Evolutionary conservation across 2,113 vertebrate species (phyloP).

Genomic region (Castor canadensis): DNA sequence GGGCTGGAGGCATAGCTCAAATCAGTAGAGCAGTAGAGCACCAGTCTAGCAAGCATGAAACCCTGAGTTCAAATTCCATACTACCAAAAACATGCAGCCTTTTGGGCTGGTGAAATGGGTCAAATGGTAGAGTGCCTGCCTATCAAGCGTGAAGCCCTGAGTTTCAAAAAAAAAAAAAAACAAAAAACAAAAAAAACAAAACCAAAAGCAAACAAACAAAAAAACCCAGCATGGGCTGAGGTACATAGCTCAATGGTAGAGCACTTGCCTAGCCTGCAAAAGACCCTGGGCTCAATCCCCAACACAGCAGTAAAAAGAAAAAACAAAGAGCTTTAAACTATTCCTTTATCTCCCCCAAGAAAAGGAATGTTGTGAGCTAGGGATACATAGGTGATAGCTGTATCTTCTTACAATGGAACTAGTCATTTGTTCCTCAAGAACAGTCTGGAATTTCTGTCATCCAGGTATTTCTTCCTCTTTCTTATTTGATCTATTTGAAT

Average conservation of each 20-base stretch:
- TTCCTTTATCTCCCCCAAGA: neutral
- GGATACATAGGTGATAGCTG: neutral
- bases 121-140: too few relatives aligned
- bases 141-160: too few relatives aligned
- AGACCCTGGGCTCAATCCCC: neutral
- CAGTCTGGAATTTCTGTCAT: neutral
- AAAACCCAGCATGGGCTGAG: neutral
- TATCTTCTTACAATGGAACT: neutral
- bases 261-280: neutral
- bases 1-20: neutral
- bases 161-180: too few relatives aligned
- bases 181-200: too few relatives aligned
- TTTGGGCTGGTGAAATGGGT: too few relatives aligned
- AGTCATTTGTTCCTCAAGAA: neutral
- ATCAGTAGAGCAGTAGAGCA: neutral
- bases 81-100: too few relatives aligned
- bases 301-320: neutral
- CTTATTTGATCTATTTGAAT: slow-evolving; percentile 30
- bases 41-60: neutral
- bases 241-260: neutral
- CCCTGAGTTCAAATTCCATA: neutral
- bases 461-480: neutral
- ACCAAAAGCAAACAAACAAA: too few relatives aligned
- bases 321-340: neutral
- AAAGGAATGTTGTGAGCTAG: neutral